Evolutionary conservation across 2,113 vertebrate genomes (phyloP).

Genomic region (Aplodontia rufa): DNA sequence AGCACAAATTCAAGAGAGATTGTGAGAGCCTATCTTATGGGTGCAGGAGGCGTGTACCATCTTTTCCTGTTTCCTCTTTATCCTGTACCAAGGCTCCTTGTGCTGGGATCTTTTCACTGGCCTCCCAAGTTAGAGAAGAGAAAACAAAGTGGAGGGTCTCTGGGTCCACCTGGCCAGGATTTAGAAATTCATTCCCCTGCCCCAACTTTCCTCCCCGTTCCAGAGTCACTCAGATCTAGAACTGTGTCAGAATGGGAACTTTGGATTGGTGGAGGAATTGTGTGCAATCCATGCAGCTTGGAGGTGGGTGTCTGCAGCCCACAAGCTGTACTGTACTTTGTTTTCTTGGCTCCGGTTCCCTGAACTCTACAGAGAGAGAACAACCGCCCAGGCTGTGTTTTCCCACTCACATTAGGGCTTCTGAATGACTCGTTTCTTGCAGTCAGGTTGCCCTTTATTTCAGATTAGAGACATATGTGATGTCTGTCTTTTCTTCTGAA

Average conservation of each 20-base stretch:
- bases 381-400: not conserved
- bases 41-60: not conserved
- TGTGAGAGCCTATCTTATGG: not conserved
- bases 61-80: not conserved
- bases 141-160: not conserved
- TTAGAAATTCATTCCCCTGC: not conserved
- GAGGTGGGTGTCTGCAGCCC: conserved; percentile 77
- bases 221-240: not conserved
- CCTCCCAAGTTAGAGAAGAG: not conserved
- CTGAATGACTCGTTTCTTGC: not conserved
- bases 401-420: not conserved
- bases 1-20: not conserved
- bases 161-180: not conserved
- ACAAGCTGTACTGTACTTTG: conserved; percentile 66
- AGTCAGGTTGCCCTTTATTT: conserved; percentile 13
- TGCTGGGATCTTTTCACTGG: not conserved
- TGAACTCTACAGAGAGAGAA: conserved; percentile 62
- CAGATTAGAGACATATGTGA: not conserved
- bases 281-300: conserved; percentile 65
- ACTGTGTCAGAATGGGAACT: not conserved
- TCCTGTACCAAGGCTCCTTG: not conserved
- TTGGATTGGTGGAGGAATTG: not conserved
- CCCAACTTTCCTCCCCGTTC: not conserved
- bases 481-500: conserved; percentile 16
- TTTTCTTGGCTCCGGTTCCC: conserved; percentile 71